Evolutionary conservation across 2,888 invertebrate species (phyloP).

Genomic region (Cataglyphis livida): DNA sequence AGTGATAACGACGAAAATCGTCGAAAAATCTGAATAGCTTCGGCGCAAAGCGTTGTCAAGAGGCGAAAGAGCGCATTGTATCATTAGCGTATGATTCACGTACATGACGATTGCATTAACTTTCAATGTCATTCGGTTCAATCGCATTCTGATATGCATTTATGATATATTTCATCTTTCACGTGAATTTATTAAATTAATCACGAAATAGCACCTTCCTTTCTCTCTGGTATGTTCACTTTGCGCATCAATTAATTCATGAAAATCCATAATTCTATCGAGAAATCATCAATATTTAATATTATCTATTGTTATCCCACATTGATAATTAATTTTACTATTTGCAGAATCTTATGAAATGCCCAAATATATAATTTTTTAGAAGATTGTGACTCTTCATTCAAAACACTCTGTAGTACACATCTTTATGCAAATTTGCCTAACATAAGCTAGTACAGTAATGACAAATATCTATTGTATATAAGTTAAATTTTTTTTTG

Average conservation of each 20-base stretch:
- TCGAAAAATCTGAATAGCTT: background rate
- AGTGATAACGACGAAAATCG: slow-evolving; percentile 33
- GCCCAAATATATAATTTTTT: background rate
- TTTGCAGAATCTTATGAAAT: background rate
- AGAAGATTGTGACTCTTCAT: background rate
- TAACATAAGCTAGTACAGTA: background rate
- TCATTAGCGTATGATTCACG: slow-evolving; percentile 18
- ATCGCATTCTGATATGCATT: slow-evolving; percentile 22
- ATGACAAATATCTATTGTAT: slow-evolving; percentile 2
- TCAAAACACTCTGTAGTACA: background rate
- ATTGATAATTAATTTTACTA: background rate
- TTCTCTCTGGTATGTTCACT: background rate
- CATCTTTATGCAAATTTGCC: background rate
- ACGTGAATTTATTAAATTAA: slow-evolving; percentile 28
- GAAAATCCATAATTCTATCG: background rate
- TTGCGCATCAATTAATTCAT: slow-evolving; percentile 19
- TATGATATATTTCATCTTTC: slow-evolving; percentile 6
- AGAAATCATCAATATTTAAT: background rate
- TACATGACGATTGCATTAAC: slow-evolving; percentile 34
- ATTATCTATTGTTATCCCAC: background rate
- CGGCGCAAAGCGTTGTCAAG: background rate
- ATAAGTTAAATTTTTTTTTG: background rate
- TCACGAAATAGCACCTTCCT: slow-evolving; percentile 1
- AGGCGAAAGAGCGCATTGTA: slow-evolving; percentile 21
- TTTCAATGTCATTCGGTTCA: slow-evolving; percentile 10